A percentile compares a stretch with the other conserved stretches of the same genome.
Evolutionary conservation across 2,888 invertebrate species (phyloP).

Genomic region (Hirudinaria manillensis): DNA sequence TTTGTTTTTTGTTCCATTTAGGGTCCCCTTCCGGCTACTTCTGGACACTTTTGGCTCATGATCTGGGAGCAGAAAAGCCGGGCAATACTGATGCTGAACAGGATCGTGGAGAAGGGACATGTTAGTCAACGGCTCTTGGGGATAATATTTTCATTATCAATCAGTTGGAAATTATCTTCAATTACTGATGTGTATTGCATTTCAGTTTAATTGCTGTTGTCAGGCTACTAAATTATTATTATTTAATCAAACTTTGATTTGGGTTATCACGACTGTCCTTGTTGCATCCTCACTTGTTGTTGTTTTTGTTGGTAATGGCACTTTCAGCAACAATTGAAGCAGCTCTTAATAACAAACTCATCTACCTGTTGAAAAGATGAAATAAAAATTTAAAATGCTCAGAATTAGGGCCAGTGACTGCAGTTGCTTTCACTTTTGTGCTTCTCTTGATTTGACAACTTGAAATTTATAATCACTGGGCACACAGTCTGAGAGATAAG

Average conservation of each 20-base stretch:
- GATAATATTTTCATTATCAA: background rate
- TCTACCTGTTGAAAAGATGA: no score
- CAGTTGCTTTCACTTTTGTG: no score
- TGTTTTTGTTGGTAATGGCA: no score
- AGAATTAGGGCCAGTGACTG: no score
- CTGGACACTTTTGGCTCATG: conserved; percentile 94
- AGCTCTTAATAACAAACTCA: no score
- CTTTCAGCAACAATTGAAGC: no score
- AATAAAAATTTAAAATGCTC: no score
- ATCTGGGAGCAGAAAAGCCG: conserved; percentile 87
- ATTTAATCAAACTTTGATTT: background rate
- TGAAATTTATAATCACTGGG: no score
- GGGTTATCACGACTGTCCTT: no score
- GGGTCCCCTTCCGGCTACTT: conserved; percentile 80
- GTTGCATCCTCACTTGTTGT: no score
- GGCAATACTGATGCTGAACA: conserved; percentile 90
- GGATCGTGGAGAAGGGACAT: conserved; percentile 83
- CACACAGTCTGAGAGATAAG: no score
- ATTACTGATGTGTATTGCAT: background rate
- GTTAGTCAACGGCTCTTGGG: conserved; percentile 53
- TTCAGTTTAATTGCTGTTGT: conserved; percentile 18
- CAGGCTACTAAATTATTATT: background rate
- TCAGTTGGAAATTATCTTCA: background rate
- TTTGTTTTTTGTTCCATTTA: conserved; percentile 55
- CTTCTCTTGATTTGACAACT: no score